Conservation (phyloP, 2,888 invertebrate genomes). For the Papilio demoleus region DNA sequence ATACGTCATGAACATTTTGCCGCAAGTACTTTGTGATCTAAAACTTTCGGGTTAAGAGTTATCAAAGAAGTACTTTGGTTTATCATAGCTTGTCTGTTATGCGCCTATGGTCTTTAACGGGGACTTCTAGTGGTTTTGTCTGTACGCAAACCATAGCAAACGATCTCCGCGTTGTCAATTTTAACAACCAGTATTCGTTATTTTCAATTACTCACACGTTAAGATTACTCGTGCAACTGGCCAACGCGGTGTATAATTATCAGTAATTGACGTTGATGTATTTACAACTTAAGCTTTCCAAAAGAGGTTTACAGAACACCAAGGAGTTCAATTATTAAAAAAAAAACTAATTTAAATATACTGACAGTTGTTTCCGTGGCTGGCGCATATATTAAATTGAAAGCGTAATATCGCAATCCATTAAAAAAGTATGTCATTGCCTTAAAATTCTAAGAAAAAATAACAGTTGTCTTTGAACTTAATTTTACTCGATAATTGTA, state of each 20-base stretch:
- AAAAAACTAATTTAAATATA: slow-evolving; percentile 22
- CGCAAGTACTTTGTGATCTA: neutral
- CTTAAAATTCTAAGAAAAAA: slow-evolving; percentile 46
- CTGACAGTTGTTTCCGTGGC: slow-evolving; percentile 3
- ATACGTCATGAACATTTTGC: neutral
- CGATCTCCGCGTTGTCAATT: slow-evolving; percentile 37
- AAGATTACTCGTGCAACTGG: slow-evolving; percentile 32
- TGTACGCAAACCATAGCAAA: slow-evolving; percentile 33
- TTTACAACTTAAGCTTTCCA: slow-evolving; percentile 37
- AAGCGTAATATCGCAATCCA: slow-evolving; percentile 45
- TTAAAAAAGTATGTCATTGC: slow-evolving; percentile 28
- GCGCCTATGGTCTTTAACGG: slow-evolving; percentile 17
- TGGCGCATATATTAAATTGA: slow-evolving; percentile 4
- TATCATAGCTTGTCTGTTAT: slow-evolving; percentile 12
- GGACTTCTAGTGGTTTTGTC: slow-evolving; percentile 9
- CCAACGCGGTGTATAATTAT: slow-evolving; percentile 37
- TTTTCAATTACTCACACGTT: slow-evolving; percentile 40
- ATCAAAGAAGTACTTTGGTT: slow-evolving; percentile 7
- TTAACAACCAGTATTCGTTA: slow-evolving; percentile 39
- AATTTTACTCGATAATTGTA: slow-evolving; percentile 70
- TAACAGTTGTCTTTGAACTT: slow-evolving; percentile 66
- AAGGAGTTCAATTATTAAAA: slow-evolving; percentile 24
- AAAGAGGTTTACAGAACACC: slow-evolving; percentile 28
- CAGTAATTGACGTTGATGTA: slow-evolving; percentile 41
- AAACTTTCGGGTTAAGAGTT: neutral